Evolutionary conservation across 2,888 invertebrate species (phyloP).

Genomic region (Cryptocephalus moraei): DNA sequence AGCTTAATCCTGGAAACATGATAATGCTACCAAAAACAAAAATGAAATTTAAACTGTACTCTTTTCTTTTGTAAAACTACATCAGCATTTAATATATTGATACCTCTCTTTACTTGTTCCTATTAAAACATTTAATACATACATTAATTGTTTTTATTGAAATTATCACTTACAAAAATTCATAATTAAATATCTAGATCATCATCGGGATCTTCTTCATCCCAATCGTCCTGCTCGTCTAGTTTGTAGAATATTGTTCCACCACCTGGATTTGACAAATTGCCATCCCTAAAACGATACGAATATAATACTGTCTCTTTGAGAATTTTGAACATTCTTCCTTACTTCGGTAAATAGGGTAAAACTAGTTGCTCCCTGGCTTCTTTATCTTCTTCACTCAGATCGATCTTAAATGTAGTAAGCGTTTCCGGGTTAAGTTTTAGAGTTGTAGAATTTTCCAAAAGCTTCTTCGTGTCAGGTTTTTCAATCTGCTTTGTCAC

Average conservation of each 20-base stretch:
- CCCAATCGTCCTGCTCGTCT: slow-evolving; percentile 71
- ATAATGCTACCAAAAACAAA: too few species aligned
- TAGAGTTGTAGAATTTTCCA: slow-evolving; percentile 19
- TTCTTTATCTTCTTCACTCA: slow-evolving; percentile 50
- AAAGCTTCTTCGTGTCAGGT: slow-evolving; percentile 23
- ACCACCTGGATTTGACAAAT: slow-evolving; percentile 23
- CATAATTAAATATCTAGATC: slow-evolving; percentile 63
- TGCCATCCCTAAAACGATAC: slow-evolving; percentile 15
- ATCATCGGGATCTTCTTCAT: slow-evolving; percentile 82
- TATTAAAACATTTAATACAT: too few species aligned
- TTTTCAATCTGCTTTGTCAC: slow-evolving; percentile 28
- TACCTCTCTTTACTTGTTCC: too few species aligned
- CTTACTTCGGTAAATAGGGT: slow-evolving; percentile 46
- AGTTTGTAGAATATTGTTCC: slow-evolving; percentile 65
- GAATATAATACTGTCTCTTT: neutral
- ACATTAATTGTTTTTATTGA: too few species aligned
- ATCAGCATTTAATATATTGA: too few species aligned
- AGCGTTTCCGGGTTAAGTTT: slow-evolving; percentile 37
- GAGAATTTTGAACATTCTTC: neutral
- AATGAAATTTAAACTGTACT: too few species aligned
- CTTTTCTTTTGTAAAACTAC: too few species aligned
- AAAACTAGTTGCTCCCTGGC: slow-evolving; percentile 43
- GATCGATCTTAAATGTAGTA: slow-evolving; percentile 55
- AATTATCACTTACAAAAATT: too few species aligned
- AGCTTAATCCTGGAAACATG: slow-evolving; percentile 12